These are phyloP conservation scores for Hydropotes inermis DNA, from an alignment of 2,113 vertebrate genomes.

Conservation along the genomic window DNA sequence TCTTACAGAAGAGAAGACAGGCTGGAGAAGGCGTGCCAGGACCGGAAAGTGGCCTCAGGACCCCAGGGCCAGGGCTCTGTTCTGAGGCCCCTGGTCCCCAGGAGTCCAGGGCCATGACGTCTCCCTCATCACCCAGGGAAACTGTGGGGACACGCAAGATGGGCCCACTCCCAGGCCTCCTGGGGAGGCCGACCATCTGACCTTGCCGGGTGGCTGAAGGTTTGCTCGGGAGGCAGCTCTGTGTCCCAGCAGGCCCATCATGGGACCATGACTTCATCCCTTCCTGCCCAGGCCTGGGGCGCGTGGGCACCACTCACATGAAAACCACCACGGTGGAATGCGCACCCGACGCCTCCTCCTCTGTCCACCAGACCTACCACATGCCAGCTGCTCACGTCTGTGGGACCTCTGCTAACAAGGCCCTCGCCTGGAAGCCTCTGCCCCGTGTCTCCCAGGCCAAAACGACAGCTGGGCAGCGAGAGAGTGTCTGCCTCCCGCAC, in stretches of 20 bases:
- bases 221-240: not conserved
- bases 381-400: accelerated
- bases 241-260: not conserved
- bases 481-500: not conserved
- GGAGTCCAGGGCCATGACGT: not conserved
- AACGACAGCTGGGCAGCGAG: not conserved
- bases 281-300: not conserved
- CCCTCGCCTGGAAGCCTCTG: not conserved
- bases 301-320: accelerated
- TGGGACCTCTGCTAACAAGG: accelerated
- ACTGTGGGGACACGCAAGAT: accelerated
- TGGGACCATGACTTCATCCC: accelerated
- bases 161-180: not conserved
- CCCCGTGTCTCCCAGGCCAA: accelerated
- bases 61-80: not conserved
- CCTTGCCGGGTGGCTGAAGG: not conserved
- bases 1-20: not conserved
- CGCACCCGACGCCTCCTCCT: accelerated
- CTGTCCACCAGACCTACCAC: accelerated
- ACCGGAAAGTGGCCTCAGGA: too few species aligned
- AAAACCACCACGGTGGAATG: accelerated
- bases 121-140: not conserved
- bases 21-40: too few species aligned
- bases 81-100: not conserved
- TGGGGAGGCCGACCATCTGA: accelerated